These are phyloP conservation scores for Caranx melampygus DNA, from an alignment of 2,113 vertebrate genomes.

Conservation along the genomic window DNA sequence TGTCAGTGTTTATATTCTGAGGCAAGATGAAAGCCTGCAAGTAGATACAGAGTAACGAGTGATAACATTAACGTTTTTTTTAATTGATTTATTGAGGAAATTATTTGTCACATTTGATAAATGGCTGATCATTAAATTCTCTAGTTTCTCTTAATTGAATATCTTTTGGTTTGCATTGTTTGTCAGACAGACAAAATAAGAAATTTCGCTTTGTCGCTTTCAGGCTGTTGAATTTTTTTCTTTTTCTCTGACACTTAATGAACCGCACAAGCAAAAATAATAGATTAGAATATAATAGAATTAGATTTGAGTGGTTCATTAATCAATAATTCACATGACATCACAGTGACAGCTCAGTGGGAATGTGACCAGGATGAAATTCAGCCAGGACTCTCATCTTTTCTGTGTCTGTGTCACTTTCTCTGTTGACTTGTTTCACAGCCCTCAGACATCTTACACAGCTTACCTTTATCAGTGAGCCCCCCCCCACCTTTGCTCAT, in stretches of 20 bases:
- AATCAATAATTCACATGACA: no score
- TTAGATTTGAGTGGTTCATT: no score
- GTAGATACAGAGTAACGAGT: not conserved
- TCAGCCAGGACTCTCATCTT: slow-evolving; percentile 13
- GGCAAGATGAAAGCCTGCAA: not conserved
- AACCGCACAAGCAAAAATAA: not conserved
- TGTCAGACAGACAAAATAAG: no score
- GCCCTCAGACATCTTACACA: slow-evolving; percentile 32
- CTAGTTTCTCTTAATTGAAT: no score
- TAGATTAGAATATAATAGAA: no score
- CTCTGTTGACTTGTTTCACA: slow-evolving; percentile 35
- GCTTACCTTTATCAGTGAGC: slow-evolving; percentile 29
- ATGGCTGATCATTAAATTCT: no score
- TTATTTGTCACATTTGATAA: no score
- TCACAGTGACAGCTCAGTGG: not conserved
- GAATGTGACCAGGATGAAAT: not conserved
- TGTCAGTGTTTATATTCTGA: slow-evolving; percentile 4
- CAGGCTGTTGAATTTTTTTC: not conserved
- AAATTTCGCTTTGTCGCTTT: no score
- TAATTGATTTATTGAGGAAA: no score
- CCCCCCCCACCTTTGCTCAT: slow-evolving; percentile 8
- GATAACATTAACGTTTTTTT: no score
- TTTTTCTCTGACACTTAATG: not conserved
- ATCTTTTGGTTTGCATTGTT: no score
- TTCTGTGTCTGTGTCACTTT: slow-evolving; percentile 44